Conservation (phyloP, 2,888 invertebrate genomes). For the Lasioglossum oenotherae region DNA sequence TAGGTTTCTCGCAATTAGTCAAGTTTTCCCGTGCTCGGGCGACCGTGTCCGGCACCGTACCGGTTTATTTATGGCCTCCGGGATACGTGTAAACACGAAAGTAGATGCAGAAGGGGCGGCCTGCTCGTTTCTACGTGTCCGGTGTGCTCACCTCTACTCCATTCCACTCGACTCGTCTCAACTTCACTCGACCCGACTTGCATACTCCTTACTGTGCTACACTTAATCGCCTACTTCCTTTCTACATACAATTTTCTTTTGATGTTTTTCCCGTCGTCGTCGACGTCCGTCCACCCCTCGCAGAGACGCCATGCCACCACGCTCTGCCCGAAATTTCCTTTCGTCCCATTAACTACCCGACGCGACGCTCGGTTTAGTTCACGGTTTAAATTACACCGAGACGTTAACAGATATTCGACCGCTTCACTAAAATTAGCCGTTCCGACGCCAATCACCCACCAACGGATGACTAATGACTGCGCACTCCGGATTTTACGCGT, state of each 20-base stretch:
- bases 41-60: conserved; percentile 62
- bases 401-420: background rate
- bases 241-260: background rate
- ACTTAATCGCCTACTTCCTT: conserved; percentile 28
- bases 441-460: background rate
- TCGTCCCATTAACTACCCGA: background rate
- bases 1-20: conserved; percentile 73
- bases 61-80: conserved; percentile 65
- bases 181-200: conserved; percentile 6
- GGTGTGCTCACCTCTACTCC: conserved; percentile 15
- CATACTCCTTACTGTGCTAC: conserved; percentile 2
- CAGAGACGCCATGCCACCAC: too few relatives aligned
- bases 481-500: too few relatives aligned
- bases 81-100: conserved; percentile 66
- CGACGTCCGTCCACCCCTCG: too few relatives aligned
- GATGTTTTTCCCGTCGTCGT: background rate
- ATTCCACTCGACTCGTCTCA: conserved; percentile 19
- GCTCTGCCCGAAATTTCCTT: background rate
- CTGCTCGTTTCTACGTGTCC: conserved; percentile 31
- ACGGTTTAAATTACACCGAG: background rate
- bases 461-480: background rate
- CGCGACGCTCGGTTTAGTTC: background rate
- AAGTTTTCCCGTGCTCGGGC: conserved; percentile 66
- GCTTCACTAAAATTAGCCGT: background rate
- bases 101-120: conserved; percentile 55